Evolutionary conservation across 1,140 invertebrate genomes (phyloP), one percentile per base, ranked within the genome.

Genomic region (Cyclargus thomasi): DNA sequence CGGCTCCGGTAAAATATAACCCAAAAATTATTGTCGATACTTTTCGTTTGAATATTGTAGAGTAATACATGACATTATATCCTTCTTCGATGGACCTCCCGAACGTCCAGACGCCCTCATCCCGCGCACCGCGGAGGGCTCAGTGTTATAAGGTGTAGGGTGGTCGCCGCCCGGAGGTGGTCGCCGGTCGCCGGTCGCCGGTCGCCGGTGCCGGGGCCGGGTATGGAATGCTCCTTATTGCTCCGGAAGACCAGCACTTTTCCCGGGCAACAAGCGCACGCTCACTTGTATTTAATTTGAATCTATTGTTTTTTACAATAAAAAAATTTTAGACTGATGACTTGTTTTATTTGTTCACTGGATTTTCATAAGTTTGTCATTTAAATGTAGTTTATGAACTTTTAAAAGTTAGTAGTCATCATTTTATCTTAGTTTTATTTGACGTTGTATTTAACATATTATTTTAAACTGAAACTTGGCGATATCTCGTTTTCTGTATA

Each of bases 231-330:
- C 75, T 74, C 76, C 84, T 84, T 85, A 80, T 88, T 88, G 87
- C 85, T 85, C 86, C 87, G 87, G 87, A 88, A 90, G 87, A 90
- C 87, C 72, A 62, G 67, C 65, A 79, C 86, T 90, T 90, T 90
- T 90, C 86, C 87, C 82, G 83, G 77, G 85, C 86, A 90, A 90
- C 81, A 86, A 88, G 85, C 81, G 84, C 83, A 85, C 73, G 86
- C 80, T 86, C 78, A 86, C 78, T 71, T 83, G 79, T 84, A 83
- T 83, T 83, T 83, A 83, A 80, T 80, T 82, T 81, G 75, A 78
- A 71, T 79, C 76, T 82, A 77, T 84, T 84, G 79, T 85, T 90
- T 87, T 87, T 88, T 87, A 87, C 81, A 87, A 88, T 86, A 86
- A 90, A 87, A n/a, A 86, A 78, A 82, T 82, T 81, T 80, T 86